A percentile compares a stretch with the other conserved stretches of the same genome.
Conservation (phyloP, 2,797 vertebrate genomes). For the Catamblyrhynchus diadema region DNA sequence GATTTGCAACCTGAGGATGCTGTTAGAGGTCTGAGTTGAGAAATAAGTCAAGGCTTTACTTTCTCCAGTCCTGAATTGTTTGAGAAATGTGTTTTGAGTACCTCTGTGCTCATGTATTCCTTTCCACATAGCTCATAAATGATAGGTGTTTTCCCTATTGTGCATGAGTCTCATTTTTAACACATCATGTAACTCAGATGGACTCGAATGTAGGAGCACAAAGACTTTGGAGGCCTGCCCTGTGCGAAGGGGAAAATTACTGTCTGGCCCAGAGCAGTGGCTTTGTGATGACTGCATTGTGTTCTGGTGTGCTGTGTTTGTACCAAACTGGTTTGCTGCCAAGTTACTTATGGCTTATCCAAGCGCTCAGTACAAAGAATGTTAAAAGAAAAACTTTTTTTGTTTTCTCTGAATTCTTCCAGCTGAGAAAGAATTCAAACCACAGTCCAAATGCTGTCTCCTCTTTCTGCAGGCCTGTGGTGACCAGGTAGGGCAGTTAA, state of each 20-base stretch:
- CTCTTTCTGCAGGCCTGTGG: neutral
- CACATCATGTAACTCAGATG: neutral
- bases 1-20: neutral
- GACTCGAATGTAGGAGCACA: neutral
- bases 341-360: constrained; percentile 50
- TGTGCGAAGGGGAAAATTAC: constrained; percentile 12
- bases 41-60: neutral
- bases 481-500: neutral
- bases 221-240: constrained; percentile 41
- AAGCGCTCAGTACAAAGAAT: constrained; percentile 35
- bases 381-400: constrained; percentile 43
- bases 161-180: neutral
- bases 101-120: neutral
- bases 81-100: neutral
- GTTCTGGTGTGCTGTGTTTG: constrained; percentile 32
- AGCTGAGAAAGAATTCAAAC: constrained; percentile 11
- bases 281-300: constrained; percentile 52
- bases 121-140: neutral
- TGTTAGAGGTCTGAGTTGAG: neutral
- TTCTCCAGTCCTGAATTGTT: neutral
- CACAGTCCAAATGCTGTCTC: neutral
- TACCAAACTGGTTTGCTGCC: constrained; percentile 40
- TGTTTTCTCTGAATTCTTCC: constrained; percentile 31
- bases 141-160: neutral
- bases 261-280: constrained; percentile 23